These are phyloP conservation scores for crab-eating macaque (Macaca fascicularis) DNA, from an alignment of 2,113 vertebrate species.

Conservation along the genomic window DNA sequence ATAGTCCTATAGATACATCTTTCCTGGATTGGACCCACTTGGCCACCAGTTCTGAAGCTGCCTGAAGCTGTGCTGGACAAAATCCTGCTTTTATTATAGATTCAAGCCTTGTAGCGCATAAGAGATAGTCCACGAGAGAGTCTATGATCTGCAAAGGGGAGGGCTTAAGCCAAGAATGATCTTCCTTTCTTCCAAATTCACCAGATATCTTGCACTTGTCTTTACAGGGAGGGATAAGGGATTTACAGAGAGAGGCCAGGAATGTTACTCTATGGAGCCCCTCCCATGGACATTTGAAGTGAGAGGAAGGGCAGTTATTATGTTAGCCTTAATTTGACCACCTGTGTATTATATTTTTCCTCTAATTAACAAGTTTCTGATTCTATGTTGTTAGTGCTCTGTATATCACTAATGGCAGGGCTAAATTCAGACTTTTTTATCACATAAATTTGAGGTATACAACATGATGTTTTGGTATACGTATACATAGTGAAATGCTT, in stretches of 20 bases:
- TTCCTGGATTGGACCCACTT: not conserved
- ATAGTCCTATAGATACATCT: not conserved
- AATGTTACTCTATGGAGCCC: not conserved
- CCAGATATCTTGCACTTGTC: not conserved
- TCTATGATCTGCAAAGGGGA: not conserved
- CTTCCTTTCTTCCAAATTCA: not conserved
- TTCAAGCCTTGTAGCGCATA: not conserved
- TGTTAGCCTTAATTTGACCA: not conserved
- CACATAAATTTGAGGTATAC: not conserved
- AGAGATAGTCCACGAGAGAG: not conserved
- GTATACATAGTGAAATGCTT: not conserved
- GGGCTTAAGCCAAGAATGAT: not conserved
- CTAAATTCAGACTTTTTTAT: not conserved
- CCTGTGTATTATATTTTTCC: not conserved
- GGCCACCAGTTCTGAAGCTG: not conserved
- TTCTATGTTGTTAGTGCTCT: not conserved
- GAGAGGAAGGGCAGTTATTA: not conserved
- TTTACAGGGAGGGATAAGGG: rapidly evolving
- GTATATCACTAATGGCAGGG: not conserved
- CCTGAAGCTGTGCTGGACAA: not conserved
- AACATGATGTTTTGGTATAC: not conserved
- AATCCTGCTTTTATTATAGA: not conserved
- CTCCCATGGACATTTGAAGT: not conserved
- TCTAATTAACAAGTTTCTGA: not conserved
- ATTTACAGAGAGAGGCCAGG: not conserved